A percentile compares a stretch with the other conserved stretches of the same genome.
Conservation (phyloP, 2,797 vertebrate genomes). For the Babyrousa celebensis region DNA sequence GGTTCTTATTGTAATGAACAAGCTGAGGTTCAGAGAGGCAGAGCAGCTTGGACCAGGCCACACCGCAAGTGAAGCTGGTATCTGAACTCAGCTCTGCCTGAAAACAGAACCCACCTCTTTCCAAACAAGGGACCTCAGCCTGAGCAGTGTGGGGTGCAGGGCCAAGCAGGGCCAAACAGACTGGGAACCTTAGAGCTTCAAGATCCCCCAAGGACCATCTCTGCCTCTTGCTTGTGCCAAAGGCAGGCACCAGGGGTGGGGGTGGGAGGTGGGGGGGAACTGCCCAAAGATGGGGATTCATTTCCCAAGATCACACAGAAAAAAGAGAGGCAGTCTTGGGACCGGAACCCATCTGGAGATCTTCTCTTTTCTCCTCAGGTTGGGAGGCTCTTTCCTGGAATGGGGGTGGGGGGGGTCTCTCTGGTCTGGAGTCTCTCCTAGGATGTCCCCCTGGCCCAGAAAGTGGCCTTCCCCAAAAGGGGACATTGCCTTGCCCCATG, state of each 20-base stretch:
- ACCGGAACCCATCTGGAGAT: not conserved
- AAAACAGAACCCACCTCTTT: not conserved
- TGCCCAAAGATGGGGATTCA: not conserved
- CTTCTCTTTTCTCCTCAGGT: not conserved
- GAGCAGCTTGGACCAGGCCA: not conserved
- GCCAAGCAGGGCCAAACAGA: not conserved
- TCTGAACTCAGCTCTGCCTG: not conserved
- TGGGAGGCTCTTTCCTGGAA: not conserved
- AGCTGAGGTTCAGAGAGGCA: slow-evolving; percentile 5
- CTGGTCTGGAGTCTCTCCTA: not conserved
- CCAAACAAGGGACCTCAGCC: not conserved
- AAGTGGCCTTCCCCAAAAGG: not conserved
- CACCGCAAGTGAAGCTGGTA: not conserved
- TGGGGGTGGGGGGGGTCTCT: not conserved
- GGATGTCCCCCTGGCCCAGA: not conserved
- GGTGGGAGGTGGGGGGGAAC: not conserved
- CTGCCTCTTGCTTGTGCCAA: not conserved
- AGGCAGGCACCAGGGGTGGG: too few relatives aligned
- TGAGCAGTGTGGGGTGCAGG: not conserved
- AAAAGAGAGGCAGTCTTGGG: not conserved
- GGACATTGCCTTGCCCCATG: not conserved
- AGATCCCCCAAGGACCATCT: not conserved
- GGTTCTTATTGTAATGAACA: too few relatives aligned
- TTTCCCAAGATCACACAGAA: not conserved
- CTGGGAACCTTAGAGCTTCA: not conserved